Conservation (phyloP, 2,888 invertebrate species). For the Stenodera caucasica region DNA sequence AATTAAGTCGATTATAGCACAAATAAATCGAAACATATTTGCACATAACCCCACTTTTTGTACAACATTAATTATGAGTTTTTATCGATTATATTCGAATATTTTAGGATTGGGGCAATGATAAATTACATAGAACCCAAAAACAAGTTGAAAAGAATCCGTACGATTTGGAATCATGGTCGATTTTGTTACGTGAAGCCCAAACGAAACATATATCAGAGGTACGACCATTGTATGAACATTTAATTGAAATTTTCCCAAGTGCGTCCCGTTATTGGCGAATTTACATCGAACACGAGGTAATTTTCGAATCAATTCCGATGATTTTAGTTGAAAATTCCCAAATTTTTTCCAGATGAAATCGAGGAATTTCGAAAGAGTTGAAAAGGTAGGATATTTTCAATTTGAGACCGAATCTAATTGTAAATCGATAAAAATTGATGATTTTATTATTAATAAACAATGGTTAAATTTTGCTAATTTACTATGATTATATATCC, state of each 20-base stretch:
- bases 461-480: too few species aligned
- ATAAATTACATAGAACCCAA: constrained; percentile 79
- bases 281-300: constrained; percentile 98
- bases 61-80: background rate
- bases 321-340: constrained; percentile 11
- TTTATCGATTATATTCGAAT: background rate
- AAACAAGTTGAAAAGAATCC: constrained; percentile 84
- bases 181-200: constrained; percentile 89
- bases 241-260: constrained; percentile 91
- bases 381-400: constrained; percentile 82
- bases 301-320: constrained; percentile 49
- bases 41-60: constrained; percentile 11
- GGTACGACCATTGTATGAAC: constrained; percentile 90
- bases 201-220: constrained; percentile 86
- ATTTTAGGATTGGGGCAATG: constrained; percentile 84
- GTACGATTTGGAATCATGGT: constrained; percentile 98
- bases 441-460: background rate
- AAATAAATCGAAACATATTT: background rate
- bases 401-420: background rate
- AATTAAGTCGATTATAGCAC: background rate
- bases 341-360: constrained; percentile 78
- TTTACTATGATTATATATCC: too few species aligned
- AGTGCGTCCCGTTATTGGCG: constrained; percentile 98
- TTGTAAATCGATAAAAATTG: background rate
- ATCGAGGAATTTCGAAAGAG: constrained; percentile 94